Evolutionary conservation across 2,888 invertebrate species (phyloP).

Genomic region (Volucella bombylans): DNA sequence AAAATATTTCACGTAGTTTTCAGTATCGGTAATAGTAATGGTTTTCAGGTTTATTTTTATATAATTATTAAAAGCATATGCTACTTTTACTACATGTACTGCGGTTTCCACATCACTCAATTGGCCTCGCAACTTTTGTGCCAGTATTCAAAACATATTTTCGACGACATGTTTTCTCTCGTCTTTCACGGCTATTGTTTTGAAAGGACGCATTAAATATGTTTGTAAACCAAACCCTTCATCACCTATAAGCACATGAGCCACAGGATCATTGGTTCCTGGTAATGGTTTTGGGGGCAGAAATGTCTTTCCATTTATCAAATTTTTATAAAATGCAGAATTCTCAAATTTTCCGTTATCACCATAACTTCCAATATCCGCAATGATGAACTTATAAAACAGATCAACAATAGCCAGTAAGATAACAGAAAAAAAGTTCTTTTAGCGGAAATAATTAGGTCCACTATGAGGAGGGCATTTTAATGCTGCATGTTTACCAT

Average conservation of each 20-base stretch:
- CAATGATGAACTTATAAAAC: slow-evolving; percentile 32
- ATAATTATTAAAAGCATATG: no score
- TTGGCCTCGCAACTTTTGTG: no score
- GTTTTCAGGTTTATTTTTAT: no score
- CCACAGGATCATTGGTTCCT: slow-evolving; percentile 14
- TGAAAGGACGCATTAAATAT: slow-evolving; percentile 7
- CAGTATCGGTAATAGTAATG: no score
- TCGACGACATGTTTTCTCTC: no score
- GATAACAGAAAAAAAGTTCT: slow-evolving; percentile 14
- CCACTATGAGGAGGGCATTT: no score
- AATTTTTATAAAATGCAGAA: slow-evolving; percentile 19
- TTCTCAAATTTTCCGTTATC: slow-evolving; percentile 29
- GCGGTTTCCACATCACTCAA: no score
- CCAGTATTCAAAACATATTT: no score
- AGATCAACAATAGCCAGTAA: slow-evolving; percentile 31
- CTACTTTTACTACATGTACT: no score
- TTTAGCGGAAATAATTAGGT: slow-evolving; percentile 20
- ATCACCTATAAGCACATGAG: slow-evolving; percentile 15
- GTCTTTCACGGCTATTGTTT: no score
- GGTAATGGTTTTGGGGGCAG: slow-evolving; percentile 29
- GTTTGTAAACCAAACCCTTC: slow-evolving; percentile 32
- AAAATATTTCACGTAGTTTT: no score
- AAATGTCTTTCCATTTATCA: slow-evolving; percentile 10
- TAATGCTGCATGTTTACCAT: no score
- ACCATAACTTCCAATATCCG: slow-evolving; percentile 24